A percentile compares a stretch with the other conserved stretches of the same genome.
phyloP scores from a whole-genome alignment of 2,888 invertebrate species.

The Lasioglossum lativentre region DNA sequence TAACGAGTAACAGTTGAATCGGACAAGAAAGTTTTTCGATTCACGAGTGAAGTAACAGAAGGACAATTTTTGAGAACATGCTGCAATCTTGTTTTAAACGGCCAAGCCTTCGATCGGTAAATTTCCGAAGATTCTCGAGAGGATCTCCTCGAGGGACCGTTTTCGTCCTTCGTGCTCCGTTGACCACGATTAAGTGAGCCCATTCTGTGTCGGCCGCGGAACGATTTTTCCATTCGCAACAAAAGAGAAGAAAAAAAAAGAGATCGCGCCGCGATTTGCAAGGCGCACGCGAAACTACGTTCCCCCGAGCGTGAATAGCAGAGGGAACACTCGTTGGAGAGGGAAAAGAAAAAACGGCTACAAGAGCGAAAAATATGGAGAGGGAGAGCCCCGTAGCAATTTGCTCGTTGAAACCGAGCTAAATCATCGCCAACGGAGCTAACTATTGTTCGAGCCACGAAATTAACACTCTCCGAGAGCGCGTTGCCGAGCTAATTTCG shows the following conservation, averaged over 20 bases:
- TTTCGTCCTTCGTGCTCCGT: background rate
- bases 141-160: slow-evolving; percentile 3
- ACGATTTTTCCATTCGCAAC: background rate
- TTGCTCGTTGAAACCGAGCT: background rate
- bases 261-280: background rate
- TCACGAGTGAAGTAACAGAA: no score
- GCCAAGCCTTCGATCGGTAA: background rate
- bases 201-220: background rate
- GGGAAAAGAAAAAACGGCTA: background rate
- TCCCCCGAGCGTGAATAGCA: background rate
- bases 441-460: background rate
- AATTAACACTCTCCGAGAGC: background rate
- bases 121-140: background rate
- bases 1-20: background rate
- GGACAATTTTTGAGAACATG: background rate
- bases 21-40: no score
- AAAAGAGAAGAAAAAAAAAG: background rate
- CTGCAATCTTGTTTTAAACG: background rate
- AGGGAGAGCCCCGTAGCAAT: background rate
- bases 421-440: background rate
- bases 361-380: background rate
- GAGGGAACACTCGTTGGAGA: background rate
- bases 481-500: background rate
- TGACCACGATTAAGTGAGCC: background rate
- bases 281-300: background rate